A percentile compares a stretch with the other conserved stretches of the same genome.
Evolutionary conservation across 2,797 vertebrate genomes (phyloP).

Genomic region (Remorina albescens): DNA sequence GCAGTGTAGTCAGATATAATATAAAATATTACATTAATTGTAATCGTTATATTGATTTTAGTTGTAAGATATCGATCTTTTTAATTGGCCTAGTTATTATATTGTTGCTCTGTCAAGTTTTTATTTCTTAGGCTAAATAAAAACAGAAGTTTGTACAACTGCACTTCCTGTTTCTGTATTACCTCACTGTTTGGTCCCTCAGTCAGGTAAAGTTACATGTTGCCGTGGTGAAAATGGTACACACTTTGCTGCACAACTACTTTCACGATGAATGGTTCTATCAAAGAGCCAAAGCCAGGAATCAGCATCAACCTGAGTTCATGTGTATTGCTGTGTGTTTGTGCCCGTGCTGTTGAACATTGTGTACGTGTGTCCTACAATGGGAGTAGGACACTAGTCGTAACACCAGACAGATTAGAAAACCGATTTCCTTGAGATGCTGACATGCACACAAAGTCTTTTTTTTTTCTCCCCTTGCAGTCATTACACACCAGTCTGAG

Average conservation of each 20-base stretch:
- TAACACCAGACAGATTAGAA: conserved; percentile 60
- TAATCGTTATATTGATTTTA: too few species aligned
- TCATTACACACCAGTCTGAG: conserved; percentile 49
- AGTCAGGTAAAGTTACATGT: not conserved
- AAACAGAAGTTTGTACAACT: too few species aligned
- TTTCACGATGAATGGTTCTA: conserved; percentile 58
- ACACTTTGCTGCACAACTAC: conserved; percentile 16
- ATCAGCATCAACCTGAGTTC: conserved; percentile 43
- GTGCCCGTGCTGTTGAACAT: not conserved
- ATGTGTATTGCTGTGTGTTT: conserved; percentile 12
- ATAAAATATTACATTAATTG: too few species aligned
- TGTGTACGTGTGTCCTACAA: not conserved
- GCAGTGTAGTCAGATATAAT: too few species aligned
- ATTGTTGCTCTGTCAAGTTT: too few species aligned
- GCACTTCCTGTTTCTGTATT: too few species aligned
- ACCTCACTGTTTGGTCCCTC: too few species aligned
- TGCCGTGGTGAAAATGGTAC: not conserved
- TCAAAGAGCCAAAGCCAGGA: conserved; percentile 35
- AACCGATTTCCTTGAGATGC: conserved; percentile 60
- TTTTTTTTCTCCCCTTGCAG: conserved; percentile 22
- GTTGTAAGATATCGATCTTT: too few species aligned
- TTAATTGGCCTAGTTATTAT: too few species aligned
- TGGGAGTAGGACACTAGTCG: conserved; percentile 39
- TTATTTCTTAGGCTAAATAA: too few species aligned
- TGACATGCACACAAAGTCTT: conserved; percentile 60